phyloP scores from a whole-genome alignment of 2,113 vertebrate genomes.

The Zingel zingel region DNA sequence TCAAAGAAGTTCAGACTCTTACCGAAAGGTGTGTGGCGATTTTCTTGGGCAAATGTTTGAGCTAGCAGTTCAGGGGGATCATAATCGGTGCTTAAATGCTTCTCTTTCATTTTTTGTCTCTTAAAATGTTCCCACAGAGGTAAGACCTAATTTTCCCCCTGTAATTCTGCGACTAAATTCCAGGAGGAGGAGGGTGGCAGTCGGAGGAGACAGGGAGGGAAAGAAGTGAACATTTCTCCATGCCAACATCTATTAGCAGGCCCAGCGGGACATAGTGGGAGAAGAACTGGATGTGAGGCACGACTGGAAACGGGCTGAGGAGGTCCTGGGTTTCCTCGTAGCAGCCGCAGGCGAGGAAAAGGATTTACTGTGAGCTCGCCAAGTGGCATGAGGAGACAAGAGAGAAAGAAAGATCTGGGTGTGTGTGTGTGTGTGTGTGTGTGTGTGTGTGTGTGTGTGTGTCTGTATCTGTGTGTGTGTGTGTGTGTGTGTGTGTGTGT shows the following conservation, averaged over 20 bases:
- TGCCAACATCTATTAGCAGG: slow-evolving; percentile 36
- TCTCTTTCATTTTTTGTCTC: slow-evolving; percentile 21
- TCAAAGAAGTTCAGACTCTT: background rate
- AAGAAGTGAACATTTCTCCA: slow-evolving; percentile 6
- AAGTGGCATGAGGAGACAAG: slow-evolving; percentile 33
- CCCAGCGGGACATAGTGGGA: slow-evolving; percentile 31
- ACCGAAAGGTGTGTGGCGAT: background rate
- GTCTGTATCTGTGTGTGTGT: too few species aligned
- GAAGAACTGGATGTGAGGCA: slow-evolving; percentile 34
- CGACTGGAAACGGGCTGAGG: slow-evolving; percentile 34
- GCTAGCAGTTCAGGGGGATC: background rate
- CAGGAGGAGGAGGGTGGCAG: background rate
- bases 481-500: too few species aligned
- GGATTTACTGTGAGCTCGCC: slow-evolving; percentile 55
- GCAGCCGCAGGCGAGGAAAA: slow-evolving; percentile 36
- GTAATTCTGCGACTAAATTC: slow-evolving; percentile 25
- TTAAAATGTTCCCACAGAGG: slow-evolving; percentile 33
- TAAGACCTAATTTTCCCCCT: slow-evolving; percentile 35
- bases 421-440: too few species aligned
- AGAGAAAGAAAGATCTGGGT: slow-evolving; percentile 7
- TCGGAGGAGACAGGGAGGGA: background rate
- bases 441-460: too few species aligned
- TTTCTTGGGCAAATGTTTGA: background rate
- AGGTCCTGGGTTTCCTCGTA: slow-evolving; percentile 16
- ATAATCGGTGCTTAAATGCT: background rate